phyloP scores from a whole-genome alignment of 37 sponge, comb jelly and placozoan species.

The Chondrosia reniformis region DNA sequence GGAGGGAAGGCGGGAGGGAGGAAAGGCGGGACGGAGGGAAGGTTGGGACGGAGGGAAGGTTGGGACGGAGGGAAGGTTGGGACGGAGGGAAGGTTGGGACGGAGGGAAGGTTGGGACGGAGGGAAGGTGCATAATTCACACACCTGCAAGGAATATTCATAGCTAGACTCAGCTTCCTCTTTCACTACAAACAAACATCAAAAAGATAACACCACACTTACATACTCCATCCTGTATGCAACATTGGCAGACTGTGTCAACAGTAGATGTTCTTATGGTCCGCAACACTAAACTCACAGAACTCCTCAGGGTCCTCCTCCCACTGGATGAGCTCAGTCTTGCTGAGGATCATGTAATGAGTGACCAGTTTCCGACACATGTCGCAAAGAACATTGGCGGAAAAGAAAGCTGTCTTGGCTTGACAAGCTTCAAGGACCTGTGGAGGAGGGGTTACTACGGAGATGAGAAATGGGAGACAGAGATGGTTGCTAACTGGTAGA shows the following conservation, averaged over 20 bases:
- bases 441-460: conserved; percentile 43
- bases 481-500: not conserved
- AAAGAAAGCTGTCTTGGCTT: conserved; percentile 53
- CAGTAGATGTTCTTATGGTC: not conserved
- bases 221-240: not conserved
- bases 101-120: not conserved
- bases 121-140: not conserved
- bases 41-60: not conserved
- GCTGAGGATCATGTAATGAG: conserved; percentile 41
- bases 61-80: not conserved
- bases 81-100: not conserved
- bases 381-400: conserved; percentile 1
- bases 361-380: conserved; percentile 45
- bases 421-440: conserved; percentile 56
- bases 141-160: not conserved
- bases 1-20: not conserved
- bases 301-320: conserved; percentile 65
- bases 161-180: conserved; percentile 31
- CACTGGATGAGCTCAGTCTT: conserved; percentile 39
- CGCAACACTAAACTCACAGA: conserved; percentile 27
- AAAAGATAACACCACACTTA: not conserved
- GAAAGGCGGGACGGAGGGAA: not conserved
- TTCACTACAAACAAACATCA: conserved; percentile 17
- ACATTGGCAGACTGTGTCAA: not conserved
- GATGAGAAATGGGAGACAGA: not conserved